A percentile compares a stretch with the other conserved stretches of the same genome.
Evolutionary conservation across 2,888 invertebrate species (phyloP).

Genomic region (Megalurothrips usitatus): DNA sequence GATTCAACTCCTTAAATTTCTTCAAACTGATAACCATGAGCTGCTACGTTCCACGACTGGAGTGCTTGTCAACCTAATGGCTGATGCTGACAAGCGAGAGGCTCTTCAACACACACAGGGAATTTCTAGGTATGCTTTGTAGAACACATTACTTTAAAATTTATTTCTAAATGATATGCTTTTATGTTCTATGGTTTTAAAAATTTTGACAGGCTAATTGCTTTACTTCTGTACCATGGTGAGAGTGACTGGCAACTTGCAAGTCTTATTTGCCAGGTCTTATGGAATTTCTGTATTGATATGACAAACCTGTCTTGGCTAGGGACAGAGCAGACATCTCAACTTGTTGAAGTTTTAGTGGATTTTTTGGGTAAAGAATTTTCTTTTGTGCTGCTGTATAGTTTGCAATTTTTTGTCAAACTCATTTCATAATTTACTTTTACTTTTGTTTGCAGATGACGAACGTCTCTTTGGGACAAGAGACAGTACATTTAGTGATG

Average conservation of each 20-base stretch:
- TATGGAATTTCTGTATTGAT: conserved; percentile 61
- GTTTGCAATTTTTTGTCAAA: background rate
- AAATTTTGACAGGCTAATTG: conserved; percentile 46
- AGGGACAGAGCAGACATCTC: conserved; percentile 52
- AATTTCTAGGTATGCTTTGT: conserved; percentile 46
- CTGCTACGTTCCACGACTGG: conserved; percentile 74
- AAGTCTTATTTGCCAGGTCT: conserved; percentile 66
- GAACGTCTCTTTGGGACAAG: conserved; percentile 52
- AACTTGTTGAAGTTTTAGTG: conserved; percentile 52
- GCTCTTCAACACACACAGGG: conserved; percentile 54
- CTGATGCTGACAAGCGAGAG: conserved; percentile 54
- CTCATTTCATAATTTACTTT: conserved; percentile 27
- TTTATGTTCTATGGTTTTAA: background rate
- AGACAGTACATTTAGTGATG: conserved; percentile 35
- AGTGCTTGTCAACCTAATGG: conserved; percentile 74
- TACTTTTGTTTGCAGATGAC: conserved; percentile 50
- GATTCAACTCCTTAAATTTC: conserved; percentile 54
- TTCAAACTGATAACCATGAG: conserved; percentile 55
- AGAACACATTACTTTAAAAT: background rate
- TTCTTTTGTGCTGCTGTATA: background rate
- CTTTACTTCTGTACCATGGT: conserved; percentile 55
- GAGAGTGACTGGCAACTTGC: conserved; percentile 65
- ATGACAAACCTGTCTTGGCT: conserved; percentile 50
- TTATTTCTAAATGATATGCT: background rate
- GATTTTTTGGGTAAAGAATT: conserved; percentile 51